Evolutionary conservation across 2,888 invertebrate species (phyloP).

Genomic region (Clistopyga incitator): DNA sequence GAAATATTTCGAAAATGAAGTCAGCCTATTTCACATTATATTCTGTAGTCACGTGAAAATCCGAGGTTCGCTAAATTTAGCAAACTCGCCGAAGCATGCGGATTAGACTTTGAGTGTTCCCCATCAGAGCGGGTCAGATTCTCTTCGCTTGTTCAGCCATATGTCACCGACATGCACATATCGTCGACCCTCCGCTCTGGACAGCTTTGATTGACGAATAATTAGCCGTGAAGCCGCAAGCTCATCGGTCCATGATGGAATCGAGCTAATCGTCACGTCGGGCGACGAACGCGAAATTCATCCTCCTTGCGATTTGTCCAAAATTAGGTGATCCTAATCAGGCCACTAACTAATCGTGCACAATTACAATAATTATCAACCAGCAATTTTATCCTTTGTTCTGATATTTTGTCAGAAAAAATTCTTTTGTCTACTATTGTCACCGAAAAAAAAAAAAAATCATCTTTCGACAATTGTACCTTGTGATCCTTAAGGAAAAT

Average conservation of each 20-base stretch:
- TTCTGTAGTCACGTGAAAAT: not conserved
- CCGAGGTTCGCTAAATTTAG: not conserved
- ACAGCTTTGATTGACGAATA: slow-evolving; percentile 70
- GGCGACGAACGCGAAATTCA: slow-evolving; percentile 24
- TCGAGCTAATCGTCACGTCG: slow-evolving; percentile 45
- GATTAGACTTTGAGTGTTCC: slow-evolving; percentile 62
- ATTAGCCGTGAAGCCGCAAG: slow-evolving; percentile 69
- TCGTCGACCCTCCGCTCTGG: slow-evolving; percentile 54
- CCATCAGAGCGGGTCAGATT: slow-evolving; percentile 51
- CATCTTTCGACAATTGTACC: not conserved
- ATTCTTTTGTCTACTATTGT: not conserved
- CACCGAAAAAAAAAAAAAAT: not conserved
- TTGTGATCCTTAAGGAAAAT: not conserved
- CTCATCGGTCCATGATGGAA: slow-evolving; percentile 65
- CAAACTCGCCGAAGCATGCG: slow-evolving; percentile 19
- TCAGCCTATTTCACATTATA: not conserved
- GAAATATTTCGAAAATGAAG: not conserved
- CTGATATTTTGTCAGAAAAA: too few species aligned
- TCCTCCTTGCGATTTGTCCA: slow-evolving; percentile 15
- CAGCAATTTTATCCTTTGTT: not conserved
- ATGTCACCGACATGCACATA: slow-evolving; percentile 65
- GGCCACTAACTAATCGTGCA: not conserved
- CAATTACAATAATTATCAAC: too few species aligned
- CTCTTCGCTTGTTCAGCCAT: slow-evolving; percentile 60
- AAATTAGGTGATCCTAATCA: not conserved